A percentile compares a stretch with the other conserved stretches of the same genome.
These are phyloP conservation scores for Steinernema hermaphroditum DNA, from an alignment of 2,888 invertebrate species.

Conservation along the genomic window DNA sequence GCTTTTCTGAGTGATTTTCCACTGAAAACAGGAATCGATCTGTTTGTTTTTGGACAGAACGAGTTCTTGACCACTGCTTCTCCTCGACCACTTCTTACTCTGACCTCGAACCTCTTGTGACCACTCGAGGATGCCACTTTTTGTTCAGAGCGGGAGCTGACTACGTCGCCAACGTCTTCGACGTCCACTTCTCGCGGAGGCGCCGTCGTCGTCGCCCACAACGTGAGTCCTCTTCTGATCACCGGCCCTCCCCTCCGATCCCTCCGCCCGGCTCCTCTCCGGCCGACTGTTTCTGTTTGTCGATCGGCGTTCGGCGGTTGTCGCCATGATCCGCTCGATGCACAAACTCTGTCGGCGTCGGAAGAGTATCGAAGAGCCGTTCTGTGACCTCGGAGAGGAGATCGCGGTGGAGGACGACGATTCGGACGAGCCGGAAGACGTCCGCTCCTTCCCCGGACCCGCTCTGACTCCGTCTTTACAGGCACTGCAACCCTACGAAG, in stretches of 20 bases:
- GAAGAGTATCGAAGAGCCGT: slow-evolving; percentile 11
- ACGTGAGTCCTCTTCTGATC: slow-evolving; percentile 16
- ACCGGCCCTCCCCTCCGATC: slow-evolving; percentile 4
- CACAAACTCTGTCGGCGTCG: slow-evolving; percentile 10
- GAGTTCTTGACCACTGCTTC: too few relatives aligned
- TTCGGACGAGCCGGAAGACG: neutral
- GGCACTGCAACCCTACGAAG: slow-evolving; percentile 11
- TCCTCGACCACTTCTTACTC: too few relatives aligned
- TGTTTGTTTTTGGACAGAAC: too few relatives aligned
- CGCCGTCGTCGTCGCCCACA: neutral
- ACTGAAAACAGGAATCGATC: neutral
- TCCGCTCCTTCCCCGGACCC: neutral
- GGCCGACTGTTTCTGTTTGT: slow-evolving; percentile 19
- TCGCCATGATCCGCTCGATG: slow-evolving; percentile 26
- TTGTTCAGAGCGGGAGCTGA: slow-evolving; percentile 18
- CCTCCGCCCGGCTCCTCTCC: neutral
- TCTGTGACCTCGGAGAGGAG: slow-evolving; percentile 11
- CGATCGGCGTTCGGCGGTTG: neutral
- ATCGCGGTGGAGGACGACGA: slow-evolving; percentile 12
- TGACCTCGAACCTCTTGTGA: too few relatives aligned
- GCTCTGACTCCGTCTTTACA: neutral
- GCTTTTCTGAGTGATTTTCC: neutral
- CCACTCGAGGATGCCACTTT: too few relatives aligned
- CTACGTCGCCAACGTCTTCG: slow-evolving; percentile 2
- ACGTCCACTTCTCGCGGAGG: neutral